phyloP scores from a whole-genome alignment of 2,888 invertebrate genomes.

The Phaonia tiefii region DNA sequence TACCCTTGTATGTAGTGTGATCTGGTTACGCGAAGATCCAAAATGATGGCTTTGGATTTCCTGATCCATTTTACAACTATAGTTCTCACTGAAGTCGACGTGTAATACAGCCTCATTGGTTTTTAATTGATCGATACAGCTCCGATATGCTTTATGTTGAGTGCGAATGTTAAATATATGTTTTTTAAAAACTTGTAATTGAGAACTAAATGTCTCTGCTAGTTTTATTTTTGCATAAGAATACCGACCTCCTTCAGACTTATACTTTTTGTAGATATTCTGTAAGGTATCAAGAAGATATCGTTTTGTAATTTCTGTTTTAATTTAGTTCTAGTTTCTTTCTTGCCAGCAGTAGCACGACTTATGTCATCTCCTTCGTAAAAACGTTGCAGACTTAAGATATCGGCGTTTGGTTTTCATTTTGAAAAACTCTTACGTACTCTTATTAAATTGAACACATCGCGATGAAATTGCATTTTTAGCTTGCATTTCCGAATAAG shows the following conservation, averaged over 20 bases:
- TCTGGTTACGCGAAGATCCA: constrained; percentile 50
- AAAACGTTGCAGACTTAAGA: constrained; percentile 47
- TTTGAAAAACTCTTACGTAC: constrained; percentile 49
- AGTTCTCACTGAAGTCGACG: no score
- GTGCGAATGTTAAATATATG: constrained; percentile 23
- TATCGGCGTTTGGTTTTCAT: constrained; percentile 50
- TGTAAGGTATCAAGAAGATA: constrained; percentile 51
- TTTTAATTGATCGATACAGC: constrained; percentile 27
- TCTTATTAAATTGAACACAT: constrained; percentile 49
- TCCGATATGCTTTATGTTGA: constrained; percentile 27
- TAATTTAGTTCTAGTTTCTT: constrained; percentile 50
- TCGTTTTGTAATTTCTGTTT: no score
- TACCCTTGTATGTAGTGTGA: constrained; percentile 50
- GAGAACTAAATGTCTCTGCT: constrained; percentile 50
- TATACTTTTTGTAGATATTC: no score
- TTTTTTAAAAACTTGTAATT: constrained; percentile 50
- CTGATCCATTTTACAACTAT: constrained; percentile 46
- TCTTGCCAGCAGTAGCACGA: no score
- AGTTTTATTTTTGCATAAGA: constrained; percentile 49
- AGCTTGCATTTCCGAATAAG: constrained; percentile 49
- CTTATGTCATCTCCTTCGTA: constrained; percentile 39
- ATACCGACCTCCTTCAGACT: constrained; percentile 50
- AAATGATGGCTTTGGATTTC: constrained; percentile 52
- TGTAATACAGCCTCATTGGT: constrained; percentile 32
- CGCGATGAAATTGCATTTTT: constrained; percentile 50